Evolutionary conservation across 2,113 vertebrate genomes (phyloP).

Genomic region (Apodemus sylvaticus): DNA sequence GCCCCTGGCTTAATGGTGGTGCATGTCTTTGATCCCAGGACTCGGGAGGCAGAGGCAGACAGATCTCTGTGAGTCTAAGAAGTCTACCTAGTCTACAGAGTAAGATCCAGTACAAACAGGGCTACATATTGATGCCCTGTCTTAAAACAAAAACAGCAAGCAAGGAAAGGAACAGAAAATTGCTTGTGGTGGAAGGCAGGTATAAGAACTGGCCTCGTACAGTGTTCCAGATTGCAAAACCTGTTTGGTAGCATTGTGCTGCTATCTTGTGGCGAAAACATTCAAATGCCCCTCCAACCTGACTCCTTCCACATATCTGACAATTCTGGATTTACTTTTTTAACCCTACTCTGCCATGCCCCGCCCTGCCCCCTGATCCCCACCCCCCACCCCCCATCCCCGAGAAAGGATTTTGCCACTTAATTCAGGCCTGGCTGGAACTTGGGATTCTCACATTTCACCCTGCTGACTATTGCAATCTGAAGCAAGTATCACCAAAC

Average conservation of each 20-base stretch:
- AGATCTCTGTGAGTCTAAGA: neutral
- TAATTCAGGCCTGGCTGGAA: neutral
- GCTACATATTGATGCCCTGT: neutral
- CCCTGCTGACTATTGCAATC: neutral
- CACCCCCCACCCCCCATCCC: neutral
- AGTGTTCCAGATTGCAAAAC: neutral
- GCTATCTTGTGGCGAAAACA: conserved; percentile 53
- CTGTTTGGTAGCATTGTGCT: neutral
- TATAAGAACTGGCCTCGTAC: fast-evolving
- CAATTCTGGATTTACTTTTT: neutral
- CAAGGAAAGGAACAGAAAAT: neutral
- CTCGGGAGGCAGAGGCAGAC: neutral
- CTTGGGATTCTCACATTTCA: neutral
- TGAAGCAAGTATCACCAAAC: neutral
- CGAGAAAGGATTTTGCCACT: neutral
- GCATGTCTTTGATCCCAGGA: too few species aligned
- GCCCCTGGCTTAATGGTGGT: neutral
- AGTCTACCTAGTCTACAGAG: neutral
- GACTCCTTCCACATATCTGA: neutral
- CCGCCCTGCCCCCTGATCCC: too few species aligned
- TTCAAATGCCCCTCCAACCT: fast-evolving
- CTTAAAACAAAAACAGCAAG: neutral
- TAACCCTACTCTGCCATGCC: neutral
- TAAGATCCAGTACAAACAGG: neutral
- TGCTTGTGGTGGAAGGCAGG: neutral